Base-by-base conservation (phyloP, 1,140 invertebrate genomes). In the Heliconius hermathena region DNA sequence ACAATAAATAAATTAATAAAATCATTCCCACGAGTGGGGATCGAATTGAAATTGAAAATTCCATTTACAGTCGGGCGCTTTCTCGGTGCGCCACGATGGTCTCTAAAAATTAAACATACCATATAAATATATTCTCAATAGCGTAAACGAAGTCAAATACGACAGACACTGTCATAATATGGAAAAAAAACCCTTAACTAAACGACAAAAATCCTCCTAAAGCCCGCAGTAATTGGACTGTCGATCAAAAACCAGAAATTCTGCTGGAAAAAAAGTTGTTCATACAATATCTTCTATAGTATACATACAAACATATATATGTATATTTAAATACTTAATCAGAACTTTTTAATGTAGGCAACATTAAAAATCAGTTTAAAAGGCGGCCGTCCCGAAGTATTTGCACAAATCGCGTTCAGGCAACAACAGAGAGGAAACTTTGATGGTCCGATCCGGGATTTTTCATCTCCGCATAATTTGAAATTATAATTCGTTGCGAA, bases 401-500 rank as follows among this genome's bases (percentile, higher is more conserved):
- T 88, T 85, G 85, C 79, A 82, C 80, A 80, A 82, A 75, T 77
- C 83, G 74, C 82, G 77, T 79, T 76, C 76, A 49, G 60, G 74
- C 74, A 52, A 77, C 77, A 66, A 78, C 76, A 76, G 73, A 75
- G 66, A 73, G 75, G 75, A 81, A 92, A 93, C 86, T 92, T 92
- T 90, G 88, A 91, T 93, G 88, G 90, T 88, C 89, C 88, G 86
- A 92, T 91, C 88, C 86, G 81, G 91, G 26, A 93, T 93, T 93
- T 93, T 93, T 93, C 91, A 91, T 93, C 90, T 90, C 85, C 83
- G 85, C 87, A 88, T 91, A 89, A 93, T 93, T 93, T 93, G 89
- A 90, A 93, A 93, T 93, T 93, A 93, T 92, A 93, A 93, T 92
- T 85, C 87, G 85, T 84, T 76, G 84, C 82, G 84, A 92, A 92